Evolutionary conservation across 2,113 vertebrate species (phyloP), one percentile per base, ranked within the genome.

Genomic region (Syrmaticus mikado): DNA sequence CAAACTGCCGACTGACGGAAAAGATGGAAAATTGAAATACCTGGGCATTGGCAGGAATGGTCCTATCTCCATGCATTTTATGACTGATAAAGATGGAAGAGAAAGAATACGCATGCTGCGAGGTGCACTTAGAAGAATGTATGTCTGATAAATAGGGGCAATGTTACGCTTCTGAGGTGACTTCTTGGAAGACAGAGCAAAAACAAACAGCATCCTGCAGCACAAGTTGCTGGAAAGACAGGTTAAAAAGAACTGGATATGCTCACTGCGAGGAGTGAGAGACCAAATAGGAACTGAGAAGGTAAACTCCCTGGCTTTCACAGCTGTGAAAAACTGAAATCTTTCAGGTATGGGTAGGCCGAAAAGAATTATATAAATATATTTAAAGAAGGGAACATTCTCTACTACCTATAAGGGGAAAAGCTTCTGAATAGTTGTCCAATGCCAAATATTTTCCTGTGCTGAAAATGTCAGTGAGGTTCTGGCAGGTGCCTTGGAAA

Each of bases 381-480:
- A 4, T 67, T 86, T 52, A 0, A 3, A 77, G 87, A 93, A 64
- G 58, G 65, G 92, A 90, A 81, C 65, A 40, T 84, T 95, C 94
- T 95, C 82, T 96, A 75, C 83, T 84, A 52, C 85, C 57, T 95
- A 36, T 57, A 90, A 90, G 80, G 41, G 48, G 87, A 70, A 83
- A 95, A 64, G 46, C 64, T 96, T 88, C 64, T 94, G 90, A 90
- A 64, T 68, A 90, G 57, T 61, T 92, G 82, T 92, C 65, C 88
- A 57, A 36, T 94, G 92, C 68, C 90, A 96, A 96, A 93, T 93
- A 94, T 96, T 96, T 96, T 96, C 57, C 57, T 88, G 61, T 48
- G 73, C 65, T 75, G 83, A 94, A 95, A 95, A 88, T 90, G 88
- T 90, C 92, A 94, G 90, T 73, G 75, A 93, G 68, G 65, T 57